A percentile compares a stretch with the other conserved stretches of the same genome.
phyloP scores from a whole-genome alignment of 1,140 invertebrate genomes.

The Bombus turneri region DNA sequence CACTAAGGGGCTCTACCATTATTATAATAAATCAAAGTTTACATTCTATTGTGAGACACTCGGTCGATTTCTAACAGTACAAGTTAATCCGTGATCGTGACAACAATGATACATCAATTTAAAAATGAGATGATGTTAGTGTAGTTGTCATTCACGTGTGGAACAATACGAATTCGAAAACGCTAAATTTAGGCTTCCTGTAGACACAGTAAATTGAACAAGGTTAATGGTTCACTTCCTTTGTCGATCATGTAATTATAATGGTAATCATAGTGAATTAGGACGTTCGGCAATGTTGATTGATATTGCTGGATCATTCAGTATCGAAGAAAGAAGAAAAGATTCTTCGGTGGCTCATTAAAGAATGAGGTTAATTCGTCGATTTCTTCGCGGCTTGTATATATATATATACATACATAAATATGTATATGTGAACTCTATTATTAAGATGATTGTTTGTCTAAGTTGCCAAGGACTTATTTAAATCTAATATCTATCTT shows the following conservation, averaged over 20 bases:
- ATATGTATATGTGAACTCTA: neutral
- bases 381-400: neutral
- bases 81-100: neutral
- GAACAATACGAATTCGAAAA: conserved; percentile 56
- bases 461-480: neutral
- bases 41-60: neutral
- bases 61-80: neutral
- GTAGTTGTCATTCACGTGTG: neutral
- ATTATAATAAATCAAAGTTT: neutral
- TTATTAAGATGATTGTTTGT: neutral
- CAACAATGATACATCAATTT: neutral
- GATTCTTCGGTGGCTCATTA: neutral
- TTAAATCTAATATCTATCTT: conserved; percentile 5
- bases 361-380: neutral
- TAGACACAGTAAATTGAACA: conserved; percentile 47
- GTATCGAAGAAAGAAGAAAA: neutral
- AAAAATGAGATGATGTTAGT: neutral
- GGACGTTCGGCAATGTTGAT: neutral
- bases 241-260: conserved; percentile 35
- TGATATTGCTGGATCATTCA: neutral
- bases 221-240: conserved; percentile 67
- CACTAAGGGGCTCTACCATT: neutral
- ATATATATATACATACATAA: neutral
- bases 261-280: conserved; percentile 36
- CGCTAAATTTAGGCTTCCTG: conserved; percentile 62